Base-by-base conservation (phyloP, 2,113 vertebrate species). In the Ciconia maguari region DNA sequence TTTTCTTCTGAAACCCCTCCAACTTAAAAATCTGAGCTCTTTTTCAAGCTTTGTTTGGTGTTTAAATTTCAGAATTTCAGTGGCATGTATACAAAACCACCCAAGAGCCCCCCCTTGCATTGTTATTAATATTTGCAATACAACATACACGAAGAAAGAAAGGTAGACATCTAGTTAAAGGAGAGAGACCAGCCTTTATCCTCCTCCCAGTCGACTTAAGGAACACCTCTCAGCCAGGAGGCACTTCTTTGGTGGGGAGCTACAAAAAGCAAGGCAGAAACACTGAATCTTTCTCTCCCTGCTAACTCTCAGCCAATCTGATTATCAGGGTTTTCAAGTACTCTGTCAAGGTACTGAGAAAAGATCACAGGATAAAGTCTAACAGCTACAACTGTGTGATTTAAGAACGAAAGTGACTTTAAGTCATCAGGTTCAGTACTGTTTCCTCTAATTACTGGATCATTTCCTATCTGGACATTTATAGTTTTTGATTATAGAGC, bases 401-500 rank as follows among this genome's bases (percentile, higher is more conserved):
- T 91, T 79, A 96, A 92, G 92, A 88, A 93, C 0, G 51, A 94
- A 96, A 97, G 84, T 85, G 66, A 89, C 76, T 92, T 80, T 16
- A 95, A 97, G 77, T 95, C 87, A 93, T 57, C 65, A 52, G 57
- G 64, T 94, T 91, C 89, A 91, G 65, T 70, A 84, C 91, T 55
- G 61, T 93, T 97, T 96, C 93, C 94, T 84, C 61, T 94, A 95
- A 92, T 90, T 92, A 94, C 62, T 61, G 89, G 80, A 96, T 87
- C 77, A 69, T 94, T 97, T 96, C 94, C 94, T 97, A 89, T 94
- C 81, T 87, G 85, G 88, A 89, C 79, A 95, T 93, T 74, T 89
- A 93, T 14, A 78, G 85, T 70, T 95, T 93, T 92, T 3, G 5
- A 94, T 92, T 87, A 69, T 95, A 91, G 20, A 76, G 78, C 69